These are phyloP conservation scores for Drosophila arizonae DNA, from an alignment of 1,140 invertebrate species.

Conservation along the genomic window DNA sequence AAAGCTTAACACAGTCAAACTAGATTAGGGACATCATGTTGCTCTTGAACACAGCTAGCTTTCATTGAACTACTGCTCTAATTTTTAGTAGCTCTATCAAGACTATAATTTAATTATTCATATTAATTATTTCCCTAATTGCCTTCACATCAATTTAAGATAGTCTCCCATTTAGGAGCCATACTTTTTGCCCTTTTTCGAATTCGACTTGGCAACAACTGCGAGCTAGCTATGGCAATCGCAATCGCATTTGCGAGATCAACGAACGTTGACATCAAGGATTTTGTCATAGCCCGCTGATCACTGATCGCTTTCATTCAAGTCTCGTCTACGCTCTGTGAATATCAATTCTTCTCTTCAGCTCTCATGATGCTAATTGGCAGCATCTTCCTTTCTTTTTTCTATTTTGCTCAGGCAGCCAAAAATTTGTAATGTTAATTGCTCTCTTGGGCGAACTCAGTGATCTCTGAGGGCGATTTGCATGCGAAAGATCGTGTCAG, in stretches of 20 bases:
- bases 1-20: no score
- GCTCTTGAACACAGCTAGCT: no score
- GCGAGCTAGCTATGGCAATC: background rate
- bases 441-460: conserved; percentile 29
- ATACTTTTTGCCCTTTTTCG: no score
- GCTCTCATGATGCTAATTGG: conserved; percentile 64
- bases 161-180: no score
- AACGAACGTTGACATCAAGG: conserved; percentile 75
- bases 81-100: no score
- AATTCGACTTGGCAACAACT: conserved; percentile 52
- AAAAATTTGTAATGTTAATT: conserved; percentile 75
- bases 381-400: conserved; percentile 41
- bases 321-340: conserved; percentile 67
- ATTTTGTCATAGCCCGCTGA: conserved; percentile 57
- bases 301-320: conserved; percentile 61
- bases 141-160: no score
- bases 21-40: no score
- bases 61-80: no score
- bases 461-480: conserved; percentile 54
- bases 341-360: conserved; percentile 55
- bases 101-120: no score
- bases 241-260: conserved; percentile 46
- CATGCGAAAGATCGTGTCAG: conserved; percentile 75
- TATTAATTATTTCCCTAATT: no score
- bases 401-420: conserved; percentile 30